Conservation (phyloP, 2,888 invertebrate genomes). For the Tachina lurida region DNA sequence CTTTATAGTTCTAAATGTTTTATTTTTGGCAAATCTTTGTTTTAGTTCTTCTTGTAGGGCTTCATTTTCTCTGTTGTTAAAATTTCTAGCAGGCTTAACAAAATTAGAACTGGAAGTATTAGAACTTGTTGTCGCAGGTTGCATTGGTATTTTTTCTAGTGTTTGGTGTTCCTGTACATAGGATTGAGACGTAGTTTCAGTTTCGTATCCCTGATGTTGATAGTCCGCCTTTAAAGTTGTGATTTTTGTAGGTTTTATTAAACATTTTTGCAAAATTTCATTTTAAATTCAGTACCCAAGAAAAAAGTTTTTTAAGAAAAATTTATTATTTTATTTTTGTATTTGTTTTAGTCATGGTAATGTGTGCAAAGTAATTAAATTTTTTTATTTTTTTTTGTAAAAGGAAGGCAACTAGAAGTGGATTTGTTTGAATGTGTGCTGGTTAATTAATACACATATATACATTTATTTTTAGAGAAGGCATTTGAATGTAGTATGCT, state of each 20-base stretch:
- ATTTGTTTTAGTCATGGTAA: conserved; percentile 53
- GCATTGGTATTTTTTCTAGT: conserved; percentile 42
- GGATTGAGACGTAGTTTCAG: conserved; percentile 50
- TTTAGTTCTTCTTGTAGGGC: conserved; percentile 70
- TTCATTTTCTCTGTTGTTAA: conserved; percentile 69
- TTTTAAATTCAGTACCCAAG: conserved; percentile 63
- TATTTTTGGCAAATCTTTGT: conserved; percentile 63
- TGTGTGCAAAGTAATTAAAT: conserved; percentile 56
- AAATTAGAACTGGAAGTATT: conserved; percentile 32
- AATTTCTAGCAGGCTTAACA: conserved; percentile 31
- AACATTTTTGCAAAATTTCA: conserved; percentile 2
- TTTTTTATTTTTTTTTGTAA: conserved; percentile 11
- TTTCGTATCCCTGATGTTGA: conserved; percentile 64
- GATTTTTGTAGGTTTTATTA: conserved; percentile 36
- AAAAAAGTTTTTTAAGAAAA: conserved; percentile 69
- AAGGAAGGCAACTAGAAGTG: conserved; percentile 25
- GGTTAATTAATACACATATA: neutral
- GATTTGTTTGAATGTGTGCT: neutral
- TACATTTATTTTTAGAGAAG: neutral
- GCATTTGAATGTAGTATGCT: too few relatives aligned
- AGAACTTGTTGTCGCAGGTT: conserved; percentile 41
- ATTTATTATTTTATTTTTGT: conserved; percentile 53
- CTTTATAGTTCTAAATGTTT: conserved; percentile 45
- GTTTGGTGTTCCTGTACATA: conserved; percentile 49
- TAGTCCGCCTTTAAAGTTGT: conserved; percentile 60